Percentiles rank a stretch among this genome's conserved stretches.
These are phyloP conservation scores for Protomyctophum bolini DNA, from an alignment of 2,113 vertebrate species.

Conservation along the genomic window DNA sequence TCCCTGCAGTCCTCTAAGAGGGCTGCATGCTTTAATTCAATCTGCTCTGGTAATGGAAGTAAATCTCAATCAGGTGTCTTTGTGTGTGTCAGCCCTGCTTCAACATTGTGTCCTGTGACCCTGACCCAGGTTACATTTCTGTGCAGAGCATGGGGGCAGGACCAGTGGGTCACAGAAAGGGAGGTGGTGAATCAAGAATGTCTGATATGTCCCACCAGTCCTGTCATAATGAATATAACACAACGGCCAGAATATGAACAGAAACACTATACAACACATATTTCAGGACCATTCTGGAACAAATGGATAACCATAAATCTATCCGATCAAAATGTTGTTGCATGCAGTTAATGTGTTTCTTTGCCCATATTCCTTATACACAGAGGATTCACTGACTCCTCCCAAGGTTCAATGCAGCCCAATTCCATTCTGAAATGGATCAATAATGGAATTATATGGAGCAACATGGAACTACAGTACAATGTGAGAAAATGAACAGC, in stretches of 20 bases:
- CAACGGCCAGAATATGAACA: conserved; percentile 18
- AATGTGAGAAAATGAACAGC: conserved; percentile 4
- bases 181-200: conserved; percentile 19
- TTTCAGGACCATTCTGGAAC: conserved; percentile 23
- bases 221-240: conserved; percentile 16
- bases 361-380: conserved; percentile 14
- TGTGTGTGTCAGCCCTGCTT: conserved; percentile 5
- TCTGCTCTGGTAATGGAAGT: conserved; percentile 36
- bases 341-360: conserved; percentile 48
- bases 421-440: conserved; percentile 14
- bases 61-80: conserved; percentile 32
- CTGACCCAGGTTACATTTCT: conserved; percentile 26
- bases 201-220: neutral
- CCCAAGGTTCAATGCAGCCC: neutral
- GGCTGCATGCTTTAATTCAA: conserved; percentile 46
- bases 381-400: neutral
- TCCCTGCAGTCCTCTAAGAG: conserved; percentile 29
- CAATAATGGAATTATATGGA: conserved; percentile 22
- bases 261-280: conserved; percentile 16
- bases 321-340: conserved; percentile 37
- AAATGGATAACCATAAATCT: conserved; percentile 43
- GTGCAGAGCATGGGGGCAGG: neutral
- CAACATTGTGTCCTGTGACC: conserved; percentile 3
- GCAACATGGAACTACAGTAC: neutral
- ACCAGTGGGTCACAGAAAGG: conserved; percentile 19